Evolutionary conservation across 1,140 invertebrate species (phyloP), one percentile per base, ranked within the genome.

Genomic region (Drosophila lacteicornis): DNA sequence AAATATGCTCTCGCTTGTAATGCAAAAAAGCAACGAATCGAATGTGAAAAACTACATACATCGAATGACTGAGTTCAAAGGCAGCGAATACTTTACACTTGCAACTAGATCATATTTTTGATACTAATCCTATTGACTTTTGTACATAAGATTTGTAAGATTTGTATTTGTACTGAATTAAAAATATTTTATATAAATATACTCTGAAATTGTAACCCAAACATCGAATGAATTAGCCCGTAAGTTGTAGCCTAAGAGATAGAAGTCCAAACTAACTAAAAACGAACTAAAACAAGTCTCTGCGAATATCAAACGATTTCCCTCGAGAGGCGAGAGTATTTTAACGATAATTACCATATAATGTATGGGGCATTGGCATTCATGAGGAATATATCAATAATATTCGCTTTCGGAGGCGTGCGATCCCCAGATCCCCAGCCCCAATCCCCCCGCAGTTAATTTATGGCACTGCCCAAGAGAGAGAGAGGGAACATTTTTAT

Each of bases 21-120:
- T 59, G 56, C 62, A 59, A 50, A 13, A 13, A 75, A 38, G 66
- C 82, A 85, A 86, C 84, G 83, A 84, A 87, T 74, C 68, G 74
- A 84, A 87, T 62, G 50, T 80, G 60, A 87, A 88, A 83, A 25
- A 25, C 22, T 78, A 59, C 51, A 71, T 78, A 59, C 51, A 71
- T 43, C 66, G 36, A 73, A 73, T 88, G 84, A 87, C 84, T 87
- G 84, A 87, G 42, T 61, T 56, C 77, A 83, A 83, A 79, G 84
- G 83, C 83, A 87, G 77, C 84, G 71, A 87, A 87, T 86, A 83
- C 62, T 49, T 69, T 75, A 47, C 66, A 82, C 50, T 38, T 55
- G 17, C 53, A 55, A 25, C 46, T 70, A 71, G 75, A 45, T 63
- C 43, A 43, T 62, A 71, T 49, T 50, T 66, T 70, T 78, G 70